Percentiles rank a stretch among this genome's conserved stretches.
Conservation (phyloP, 1,140 invertebrate species). For the Eumaeus atala region DNA sequence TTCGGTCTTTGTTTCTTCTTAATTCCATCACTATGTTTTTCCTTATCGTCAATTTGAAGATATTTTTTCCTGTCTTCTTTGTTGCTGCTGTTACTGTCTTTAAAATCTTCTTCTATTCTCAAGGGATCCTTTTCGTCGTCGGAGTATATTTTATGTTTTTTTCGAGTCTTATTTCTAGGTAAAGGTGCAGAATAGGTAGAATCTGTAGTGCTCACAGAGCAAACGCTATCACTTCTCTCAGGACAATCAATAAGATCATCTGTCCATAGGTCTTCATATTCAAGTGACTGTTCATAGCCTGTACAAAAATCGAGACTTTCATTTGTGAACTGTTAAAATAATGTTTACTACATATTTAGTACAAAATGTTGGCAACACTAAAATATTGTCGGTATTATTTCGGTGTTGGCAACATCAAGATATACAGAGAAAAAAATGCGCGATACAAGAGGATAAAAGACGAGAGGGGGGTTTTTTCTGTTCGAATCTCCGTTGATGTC, state of each 20-base stretch:
- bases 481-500: no score
- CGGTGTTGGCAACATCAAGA: no score
- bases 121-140: conserved; percentile 51
- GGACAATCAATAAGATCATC: conserved; percentile 18
- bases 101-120: conserved; percentile 32
- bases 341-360: no score
- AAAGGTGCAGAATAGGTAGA: conserved; percentile 16
- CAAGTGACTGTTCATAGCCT: conserved; percentile 69
- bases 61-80: conserved; percentile 37
- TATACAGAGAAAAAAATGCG: no score
- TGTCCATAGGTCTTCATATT: conserved; percentile 48
- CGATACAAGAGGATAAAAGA: no score
- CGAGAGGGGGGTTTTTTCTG: no score
- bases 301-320: conserved; percentile 13
- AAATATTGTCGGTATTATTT: no score
- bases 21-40: conserved; percentile 27
- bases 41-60: conserved; percentile 24
- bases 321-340: no score
- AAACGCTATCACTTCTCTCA: conserved; percentile 7
- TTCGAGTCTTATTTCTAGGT: conserved; percentile 40
- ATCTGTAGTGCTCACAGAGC: conserved; percentile 20
- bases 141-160: conserved; percentile 4
- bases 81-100: conserved; percentile 32
- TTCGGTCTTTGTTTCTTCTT: conserved; percentile 36
- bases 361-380: no score